Evolutionary conservation across 1,140 invertebrate species (phyloP).

Genomic region (Macrotrachela quadricornifera): DNA sequence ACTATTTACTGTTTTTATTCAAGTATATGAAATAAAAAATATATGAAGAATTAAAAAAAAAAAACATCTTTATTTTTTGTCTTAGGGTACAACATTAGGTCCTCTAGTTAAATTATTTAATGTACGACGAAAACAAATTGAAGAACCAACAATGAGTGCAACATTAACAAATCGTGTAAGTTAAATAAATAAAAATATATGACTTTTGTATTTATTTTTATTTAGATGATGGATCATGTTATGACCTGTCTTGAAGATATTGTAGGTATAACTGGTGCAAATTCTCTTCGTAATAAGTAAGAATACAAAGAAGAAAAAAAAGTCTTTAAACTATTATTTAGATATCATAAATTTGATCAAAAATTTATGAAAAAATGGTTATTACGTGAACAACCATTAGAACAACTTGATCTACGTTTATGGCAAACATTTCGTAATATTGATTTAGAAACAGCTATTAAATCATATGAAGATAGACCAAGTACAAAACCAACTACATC

Average conservation of each 20-base stretch:
- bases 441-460: no score
- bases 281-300: slow-evolving; percentile 7
- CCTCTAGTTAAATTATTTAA: slow-evolving; percentile 79
- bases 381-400: not conserved
- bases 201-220: no score
- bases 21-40: slow-evolving; percentile 25
- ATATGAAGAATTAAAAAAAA: not conserved
- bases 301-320: no score
- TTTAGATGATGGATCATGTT: slow-evolving; percentile 9
- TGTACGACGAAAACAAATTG: slow-evolving; percentile 36
- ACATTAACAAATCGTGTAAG: not conserved
- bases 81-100: slow-evolving; percentile 81
- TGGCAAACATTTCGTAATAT: no score
- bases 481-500: no score
- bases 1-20: slow-evolving; percentile 90
- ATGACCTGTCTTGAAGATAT: slow-evolving; percentile 6
- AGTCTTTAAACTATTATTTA: no score
- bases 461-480: no score
- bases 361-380: slow-evolving; percentile 4
- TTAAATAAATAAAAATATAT: no score
- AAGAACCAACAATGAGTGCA: not conserved
- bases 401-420: no score
- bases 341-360: not conserved
- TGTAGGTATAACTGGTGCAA: not conserved
- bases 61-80: no score